A percentile compares a stretch with the other conserved stretches of the same genome.
These are phyloP conservation scores for Acanthococcus lagerstroemiae DNA, from an alignment of 2,888 invertebrate species.

Conservation along the genomic window DNA sequence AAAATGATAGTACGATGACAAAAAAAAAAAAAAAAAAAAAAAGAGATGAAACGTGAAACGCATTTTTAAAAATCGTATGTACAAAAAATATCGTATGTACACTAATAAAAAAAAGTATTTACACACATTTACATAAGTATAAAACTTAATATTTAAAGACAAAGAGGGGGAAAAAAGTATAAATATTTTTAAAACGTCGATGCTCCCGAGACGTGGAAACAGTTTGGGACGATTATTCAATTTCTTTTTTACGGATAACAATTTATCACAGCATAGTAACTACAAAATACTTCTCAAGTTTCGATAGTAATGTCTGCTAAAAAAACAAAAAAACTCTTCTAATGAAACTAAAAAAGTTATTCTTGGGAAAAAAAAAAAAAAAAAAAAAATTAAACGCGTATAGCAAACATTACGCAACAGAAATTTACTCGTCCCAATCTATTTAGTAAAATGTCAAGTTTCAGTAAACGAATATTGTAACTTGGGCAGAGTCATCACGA, in stretches of 20 bases:
- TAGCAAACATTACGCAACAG: no score
- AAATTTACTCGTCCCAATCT: background rate
- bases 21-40: background rate
- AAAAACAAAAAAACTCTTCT: background rate
- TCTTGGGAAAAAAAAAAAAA: background rate
- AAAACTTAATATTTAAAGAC: background rate
- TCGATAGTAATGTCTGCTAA: background rate
- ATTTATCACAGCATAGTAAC: constrained; percentile 9
- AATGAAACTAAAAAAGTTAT: background rate
- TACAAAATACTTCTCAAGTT: no score
- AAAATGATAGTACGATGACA: background rate
- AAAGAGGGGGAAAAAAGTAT: background rate
- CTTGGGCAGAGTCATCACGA: no score
- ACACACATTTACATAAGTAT: constrained; percentile 2
- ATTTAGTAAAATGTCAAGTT: no score
- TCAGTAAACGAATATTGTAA: no score
- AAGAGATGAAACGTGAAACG: background rate
- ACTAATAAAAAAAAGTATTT: constrained; percentile 1
- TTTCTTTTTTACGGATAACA: background rate
- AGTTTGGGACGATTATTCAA: background rate
- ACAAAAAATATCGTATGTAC: constrained; percentile 1
- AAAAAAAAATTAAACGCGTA: background rate
- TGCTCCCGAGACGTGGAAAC: background rate
- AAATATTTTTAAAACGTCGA: background rate
- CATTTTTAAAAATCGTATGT: background rate